Evolutionary conservation across 2,797 vertebrate genomes (phyloP), one percentile per base, ranked within the genome.

Genomic region (Eulemur rubriventer): DNA sequence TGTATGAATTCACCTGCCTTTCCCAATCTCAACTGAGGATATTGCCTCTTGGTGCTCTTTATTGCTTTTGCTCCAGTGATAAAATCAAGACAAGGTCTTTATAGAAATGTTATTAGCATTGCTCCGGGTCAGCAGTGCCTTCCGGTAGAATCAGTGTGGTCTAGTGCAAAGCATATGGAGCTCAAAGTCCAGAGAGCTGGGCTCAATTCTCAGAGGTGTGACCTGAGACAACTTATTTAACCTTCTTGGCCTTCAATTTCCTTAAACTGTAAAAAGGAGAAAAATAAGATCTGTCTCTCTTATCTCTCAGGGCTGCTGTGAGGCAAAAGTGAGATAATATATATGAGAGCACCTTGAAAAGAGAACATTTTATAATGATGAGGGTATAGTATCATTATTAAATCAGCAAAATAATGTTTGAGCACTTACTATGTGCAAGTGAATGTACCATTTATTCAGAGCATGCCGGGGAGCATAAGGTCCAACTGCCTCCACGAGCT

Each of bases 31-130:
- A 91, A 85, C 82, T 9, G 28, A 97, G 93, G 55, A 95, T 97
- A 96, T 94, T 98, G 90, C 95, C 80, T 97, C 91, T 97, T 96
- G 76, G 43, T 57, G n/a, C 78, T 96, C 83, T 97, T 96, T 98
- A 98, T 98, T 95, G 63, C 89, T 94, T 97, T 96, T 85, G 80
- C 95, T 80, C 81, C 81, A 41, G 38, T 95, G 97, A 97, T 96
- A 91, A 7, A 91, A 97, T 98, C 97, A 94, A 96, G 65, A 82
- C 92, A 50, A 80, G 41, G 79, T 96, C 83, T 43, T 2, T 89
- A 80, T 52, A 95, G 95, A 70, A 92, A 83, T 88, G 41, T 96
- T 98, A 96, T 97, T 98, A 96, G 89, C 94, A 91, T 81, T 89
- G 22, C 41, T 89, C 13, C 35, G 69, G 76, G 80, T 14, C 35